A percentile compares a stretch with the other conserved stretches of the same genome.
Conservation (phyloP, 30 jellyfish, hydroid and myxozoan genomes). For the Calvadosia cruxmelitensis region DNA sequence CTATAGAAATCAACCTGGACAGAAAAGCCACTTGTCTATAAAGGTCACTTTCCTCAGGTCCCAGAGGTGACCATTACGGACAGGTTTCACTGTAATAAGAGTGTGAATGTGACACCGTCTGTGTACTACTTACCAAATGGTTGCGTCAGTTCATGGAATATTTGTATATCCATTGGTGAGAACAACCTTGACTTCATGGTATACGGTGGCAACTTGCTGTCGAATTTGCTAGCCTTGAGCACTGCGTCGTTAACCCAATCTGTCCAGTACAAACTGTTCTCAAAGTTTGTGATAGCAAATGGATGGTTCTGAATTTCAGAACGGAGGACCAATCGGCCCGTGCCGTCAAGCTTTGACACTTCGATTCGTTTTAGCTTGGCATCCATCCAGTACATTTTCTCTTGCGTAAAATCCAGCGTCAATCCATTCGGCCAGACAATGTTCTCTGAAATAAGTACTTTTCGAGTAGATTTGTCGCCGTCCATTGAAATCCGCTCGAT, state of each 20-base stretch:
- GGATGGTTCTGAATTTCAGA: constrained; percentile 28
- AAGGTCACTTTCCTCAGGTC: too few species aligned
- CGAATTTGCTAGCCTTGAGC: constrained; percentile 17
- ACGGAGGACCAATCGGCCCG: constrained; percentile 31
- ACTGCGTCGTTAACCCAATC: constrained; percentile 60
- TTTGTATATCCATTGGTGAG: constrained; percentile 79
- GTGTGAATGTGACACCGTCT: neutral
- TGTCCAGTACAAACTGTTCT: constrained; percentile 46
- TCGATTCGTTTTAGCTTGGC: constrained; percentile 64
- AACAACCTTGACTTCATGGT: constrained; percentile 11
- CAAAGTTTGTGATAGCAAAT: constrained; percentile 53
- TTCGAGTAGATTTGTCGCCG: constrained; percentile 62
- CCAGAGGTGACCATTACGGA: too few species aligned
- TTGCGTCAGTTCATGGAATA: constrained; percentile 45
- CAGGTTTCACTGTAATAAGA: neutral
- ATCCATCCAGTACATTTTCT: constrained; percentile 76
- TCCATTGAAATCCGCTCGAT: constrained; percentile 88
- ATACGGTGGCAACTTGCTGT: neutral
- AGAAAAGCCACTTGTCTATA: too few species aligned
- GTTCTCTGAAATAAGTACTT: constrained; percentile 19
- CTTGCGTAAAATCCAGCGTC: constrained; percentile 50
- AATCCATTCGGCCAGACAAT: constrained; percentile 94
- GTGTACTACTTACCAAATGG: constrained; percentile 35
- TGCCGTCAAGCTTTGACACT: constrained; percentile 68
- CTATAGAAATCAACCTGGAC: too few species aligned